Conservation (phyloP, 2,797 vertebrate species). For the Lacerta agilis region DNA sequence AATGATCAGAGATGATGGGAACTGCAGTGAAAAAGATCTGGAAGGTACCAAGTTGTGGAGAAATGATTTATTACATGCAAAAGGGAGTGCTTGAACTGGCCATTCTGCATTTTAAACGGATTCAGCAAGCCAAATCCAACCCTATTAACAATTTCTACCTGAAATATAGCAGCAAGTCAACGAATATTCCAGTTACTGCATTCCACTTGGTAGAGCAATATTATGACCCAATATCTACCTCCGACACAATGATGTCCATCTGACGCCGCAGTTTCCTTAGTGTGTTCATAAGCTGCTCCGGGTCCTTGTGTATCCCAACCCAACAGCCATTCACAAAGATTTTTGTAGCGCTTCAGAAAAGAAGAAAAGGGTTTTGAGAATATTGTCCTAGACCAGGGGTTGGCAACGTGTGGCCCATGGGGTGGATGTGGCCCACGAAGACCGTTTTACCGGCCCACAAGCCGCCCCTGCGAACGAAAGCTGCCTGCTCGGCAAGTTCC, state of each 20-base stretch:
- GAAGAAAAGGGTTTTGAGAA: slow-evolving; percentile 17
- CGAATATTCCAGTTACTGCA: not conserved
- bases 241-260: slow-evolving; percentile 99
- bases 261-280: slow-evolving; percentile 93
- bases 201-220: not conserved
- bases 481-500: no score
- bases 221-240: slow-evolving; percentile 78
- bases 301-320: slow-evolving; percentile 99
- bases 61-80: no score
- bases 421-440: no score
- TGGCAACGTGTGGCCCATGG: no score
- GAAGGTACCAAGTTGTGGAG: no score
- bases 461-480: no score
- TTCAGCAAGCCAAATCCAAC: not conserved
- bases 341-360: slow-evolving; percentile 89
- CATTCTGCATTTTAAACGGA: not conserved
- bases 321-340: slow-evolving; percentile 99
- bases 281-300: slow-evolving; percentile 98
- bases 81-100: not conserved
- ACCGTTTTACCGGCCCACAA: no score
- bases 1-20: no score
- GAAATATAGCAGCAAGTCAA: not conserved
- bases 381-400: not conserved
- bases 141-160: not conserved
- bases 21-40: no score